A percentile compares a stretch with the other conserved stretches of the same genome.
Conservation (phyloP, 1,140 invertebrate species). For the Laodelphax striatellus region DNA sequence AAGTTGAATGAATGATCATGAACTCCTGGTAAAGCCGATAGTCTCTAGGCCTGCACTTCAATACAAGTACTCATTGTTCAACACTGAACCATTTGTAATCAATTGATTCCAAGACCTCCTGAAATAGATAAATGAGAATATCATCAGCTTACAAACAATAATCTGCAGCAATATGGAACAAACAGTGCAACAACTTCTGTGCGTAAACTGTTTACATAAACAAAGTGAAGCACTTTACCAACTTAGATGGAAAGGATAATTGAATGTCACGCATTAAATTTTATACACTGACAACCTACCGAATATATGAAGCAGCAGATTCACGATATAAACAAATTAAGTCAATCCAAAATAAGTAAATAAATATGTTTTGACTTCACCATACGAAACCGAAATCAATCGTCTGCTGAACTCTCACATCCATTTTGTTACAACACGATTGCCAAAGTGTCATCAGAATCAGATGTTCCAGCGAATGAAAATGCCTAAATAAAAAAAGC, state of each 20-base stretch:
- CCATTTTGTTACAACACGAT: constrained; percentile 5
- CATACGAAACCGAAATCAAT: not conserved
- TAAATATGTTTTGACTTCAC: not conserved
- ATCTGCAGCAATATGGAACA: too few relatives aligned
- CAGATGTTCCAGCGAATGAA: too few relatives aligned
- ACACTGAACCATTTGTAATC: not conserved
- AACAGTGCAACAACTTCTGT: too few relatives aligned
- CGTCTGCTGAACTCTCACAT: not conserved
- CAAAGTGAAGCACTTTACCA: not conserved
- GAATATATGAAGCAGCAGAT: not conserved
- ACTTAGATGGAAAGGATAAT: not conserved
- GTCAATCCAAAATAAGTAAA: not conserved
- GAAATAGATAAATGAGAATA: not conserved
- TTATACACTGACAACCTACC: not conserved
- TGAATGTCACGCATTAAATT: constrained; percentile 1
- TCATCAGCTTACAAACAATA: too few relatives aligned
- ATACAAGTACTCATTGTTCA: not conserved
- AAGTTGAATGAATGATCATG: not conserved
- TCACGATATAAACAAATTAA: not conserved
- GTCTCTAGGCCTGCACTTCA: not conserved
- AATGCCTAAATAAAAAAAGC: too few relatives aligned
- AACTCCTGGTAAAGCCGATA: not conserved
- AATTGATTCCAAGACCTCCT: not conserved
- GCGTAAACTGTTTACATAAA: too few relatives aligned
- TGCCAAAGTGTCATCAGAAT: constrained; percentile 4